Percentiles rank a stretch among this genome's conserved stretches.
Conservation (phyloP, 2,113 vertebrate species). For the Cygnus atratus region DNA sequence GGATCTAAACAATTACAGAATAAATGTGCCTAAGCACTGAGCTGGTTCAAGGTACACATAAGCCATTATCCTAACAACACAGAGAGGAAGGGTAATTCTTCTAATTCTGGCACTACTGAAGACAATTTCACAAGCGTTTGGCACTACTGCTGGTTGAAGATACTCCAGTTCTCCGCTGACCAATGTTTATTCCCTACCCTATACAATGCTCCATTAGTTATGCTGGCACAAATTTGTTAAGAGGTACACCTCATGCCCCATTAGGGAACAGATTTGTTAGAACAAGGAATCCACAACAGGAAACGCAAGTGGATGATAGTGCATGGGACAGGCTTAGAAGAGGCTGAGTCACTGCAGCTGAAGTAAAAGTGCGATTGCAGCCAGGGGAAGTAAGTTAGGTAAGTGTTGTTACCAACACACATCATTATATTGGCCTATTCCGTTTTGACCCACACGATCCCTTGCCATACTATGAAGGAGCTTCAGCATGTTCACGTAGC, state of each 20-base stretch:
- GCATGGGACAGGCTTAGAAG: background rate
- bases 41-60: background rate
- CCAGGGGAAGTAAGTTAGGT: background rate
- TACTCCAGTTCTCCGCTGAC: background rate
- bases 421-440: background rate
- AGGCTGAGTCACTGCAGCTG: background rate
- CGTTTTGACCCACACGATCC: background rate
- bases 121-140: background rate
- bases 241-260: background rate
- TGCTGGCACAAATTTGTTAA: background rate
- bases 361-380: background rate
- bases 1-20: background rate
- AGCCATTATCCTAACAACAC: background rate
- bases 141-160: background rate
- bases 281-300: background rate
- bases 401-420: background rate
- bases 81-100: background rate
- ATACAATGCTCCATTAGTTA: background rate
- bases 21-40: accelerated
- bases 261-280: background rate
- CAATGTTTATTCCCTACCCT: background rate
- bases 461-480: background rate
- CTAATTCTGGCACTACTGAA: background rate
- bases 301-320: background rate
- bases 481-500: accelerated